phyloP scores from a whole-genome alignment of 1,140 invertebrate genomes.

The Sesamia nonagrioides region DNA sequence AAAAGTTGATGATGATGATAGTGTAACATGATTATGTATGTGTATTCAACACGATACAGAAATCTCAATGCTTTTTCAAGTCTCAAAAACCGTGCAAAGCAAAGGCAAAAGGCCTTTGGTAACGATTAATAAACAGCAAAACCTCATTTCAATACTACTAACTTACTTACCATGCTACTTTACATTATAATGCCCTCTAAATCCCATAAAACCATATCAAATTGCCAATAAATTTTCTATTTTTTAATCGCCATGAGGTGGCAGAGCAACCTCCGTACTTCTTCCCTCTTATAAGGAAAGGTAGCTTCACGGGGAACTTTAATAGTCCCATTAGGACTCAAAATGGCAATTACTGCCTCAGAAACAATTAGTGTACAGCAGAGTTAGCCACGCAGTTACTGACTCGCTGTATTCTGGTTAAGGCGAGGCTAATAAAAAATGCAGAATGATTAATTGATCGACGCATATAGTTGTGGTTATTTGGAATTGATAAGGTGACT shows the following conservation, averaged over 20 bases:
- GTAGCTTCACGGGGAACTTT: conserved; percentile 53
- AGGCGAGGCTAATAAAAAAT: conserved; percentile 14
- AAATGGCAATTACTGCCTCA: conserved; percentile 69
- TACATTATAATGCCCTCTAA: neutral
- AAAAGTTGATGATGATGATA: too few species aligned
- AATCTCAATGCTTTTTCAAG: too few species aligned
- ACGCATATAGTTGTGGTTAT: conserved; percentile 18
- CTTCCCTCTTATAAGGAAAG: conserved; percentile 39
- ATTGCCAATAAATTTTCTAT: conserved; percentile 26
- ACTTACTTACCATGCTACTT: neutral
- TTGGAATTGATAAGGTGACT: neutral
- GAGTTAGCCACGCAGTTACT: conserved; percentile 40
- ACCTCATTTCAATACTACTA: too few species aligned
- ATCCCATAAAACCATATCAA: conserved; percentile 31
- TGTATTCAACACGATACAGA: too few species aligned
- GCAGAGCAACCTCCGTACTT: neutral
- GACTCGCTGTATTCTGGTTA: neutral
- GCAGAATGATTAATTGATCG: conserved; percentile 2
- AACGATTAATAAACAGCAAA: too few species aligned
- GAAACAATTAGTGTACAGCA: conserved; percentile 67
- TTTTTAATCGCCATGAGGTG: conserved; percentile 18
- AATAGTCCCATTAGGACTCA: conserved; percentile 64
- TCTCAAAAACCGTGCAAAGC: too few species aligned
- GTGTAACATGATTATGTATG: too few species aligned
- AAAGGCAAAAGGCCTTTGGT: too few species aligned